Percentiles rank a stretch among this genome's conserved stretches.
phyloP scores from a whole-genome alignment of 2,797 vertebrate species.

The Sciurus carolinensis region DNA sequence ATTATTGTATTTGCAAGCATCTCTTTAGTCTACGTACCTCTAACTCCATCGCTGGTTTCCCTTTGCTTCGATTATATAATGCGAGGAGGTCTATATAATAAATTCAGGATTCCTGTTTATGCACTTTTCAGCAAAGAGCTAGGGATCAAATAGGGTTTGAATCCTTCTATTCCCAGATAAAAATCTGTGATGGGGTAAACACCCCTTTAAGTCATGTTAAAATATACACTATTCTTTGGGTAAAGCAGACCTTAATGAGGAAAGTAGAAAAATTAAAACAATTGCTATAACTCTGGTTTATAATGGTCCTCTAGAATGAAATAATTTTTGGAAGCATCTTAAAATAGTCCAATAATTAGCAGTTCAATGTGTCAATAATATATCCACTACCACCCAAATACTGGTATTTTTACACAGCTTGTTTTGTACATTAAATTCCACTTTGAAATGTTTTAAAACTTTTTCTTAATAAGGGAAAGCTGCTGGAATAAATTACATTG shows the following conservation, averaged over 20 bases:
- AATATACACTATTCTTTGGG: conserved; percentile 75
- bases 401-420: conserved; percentile 25
- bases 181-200: conserved; percentile 80
- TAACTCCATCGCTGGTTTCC: conserved; percentile 86
- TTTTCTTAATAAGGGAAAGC: conserved; percentile 32
- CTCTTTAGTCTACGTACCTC: conserved; percentile 86
- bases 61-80: conserved; percentile 86
- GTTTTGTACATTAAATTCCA: conserved; percentile 32
- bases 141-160: conserved; percentile 85
- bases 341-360: conserved; percentile 65
- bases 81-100: conserved; percentile 87
- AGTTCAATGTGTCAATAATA: conserved; percentile 53
- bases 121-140: conserved; percentile 86
- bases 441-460: conserved; percentile 18
- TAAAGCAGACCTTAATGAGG: conserved; percentile 76
- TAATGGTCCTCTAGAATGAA: conserved; percentile 73
- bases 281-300: conserved; percentile 63
- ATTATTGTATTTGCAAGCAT: conserved; percentile 81
- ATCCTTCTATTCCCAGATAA: conserved; percentile 85
- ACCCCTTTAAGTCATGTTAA: conserved; percentile 82
- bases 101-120: conserved; percentile 87
- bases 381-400: conserved; percentile 71
- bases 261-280: conserved; percentile 78
- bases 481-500: conserved; percentile 24
- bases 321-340: conserved; percentile 67